A percentile compares a stretch with the other conserved stretches of the same genome.
phyloP scores from a whole-genome alignment of 2,797 vertebrate genomes.

The Rousettus madagascariensis region DNA sequence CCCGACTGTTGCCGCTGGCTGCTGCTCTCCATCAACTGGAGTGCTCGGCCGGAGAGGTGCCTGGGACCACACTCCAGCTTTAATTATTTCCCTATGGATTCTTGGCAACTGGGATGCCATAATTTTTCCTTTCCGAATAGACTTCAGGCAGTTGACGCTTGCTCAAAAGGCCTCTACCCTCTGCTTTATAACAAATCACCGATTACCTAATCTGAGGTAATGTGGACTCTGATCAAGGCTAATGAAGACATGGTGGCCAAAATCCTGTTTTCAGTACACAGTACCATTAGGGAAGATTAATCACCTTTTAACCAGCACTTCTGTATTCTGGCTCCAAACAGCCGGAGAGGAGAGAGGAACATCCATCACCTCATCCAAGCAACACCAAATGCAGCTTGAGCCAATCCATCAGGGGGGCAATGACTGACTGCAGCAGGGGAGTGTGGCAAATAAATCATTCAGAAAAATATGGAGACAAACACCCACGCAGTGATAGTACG shows the following conservation, averaged over 20 bases:
- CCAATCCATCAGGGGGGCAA: conserved; percentile 38
- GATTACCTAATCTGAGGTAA: conserved; percentile 81
- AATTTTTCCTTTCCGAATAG: conserved; percentile 68
- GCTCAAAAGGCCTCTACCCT: conserved; percentile 63
- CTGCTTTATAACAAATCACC: conserved; percentile 78
- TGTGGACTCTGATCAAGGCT: conserved; percentile 71
- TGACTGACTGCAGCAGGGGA: background rate
- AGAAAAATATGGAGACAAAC: background rate
- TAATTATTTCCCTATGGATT: conserved; percentile 65
- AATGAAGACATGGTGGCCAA: conserved; percentile 80
- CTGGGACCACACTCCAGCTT: background rate
- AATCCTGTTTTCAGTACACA: conserved; percentile 70
- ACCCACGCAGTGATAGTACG: accelerated
- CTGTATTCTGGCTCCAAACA: conserved; percentile 75
- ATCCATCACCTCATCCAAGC: conserved; percentile 81
- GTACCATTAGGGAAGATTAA: conserved; percentile 83
- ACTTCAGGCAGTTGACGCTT: conserved; percentile 71
- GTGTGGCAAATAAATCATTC: background rate
- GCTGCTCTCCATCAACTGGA: background rate
- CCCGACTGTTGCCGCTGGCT: accelerated
- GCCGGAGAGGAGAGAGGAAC: conserved; percentile 68
- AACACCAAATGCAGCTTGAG: conserved; percentile 50
- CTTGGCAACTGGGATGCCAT: conserved; percentile 59
- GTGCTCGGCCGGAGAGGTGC: background rate
- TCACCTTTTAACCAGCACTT: conserved; percentile 77